Percentiles rank a stretch among this genome's conserved stretches.
Conservation (phyloP, 2,797 vertebrate species). For the Parauchenoglanis punctatus region DNA sequence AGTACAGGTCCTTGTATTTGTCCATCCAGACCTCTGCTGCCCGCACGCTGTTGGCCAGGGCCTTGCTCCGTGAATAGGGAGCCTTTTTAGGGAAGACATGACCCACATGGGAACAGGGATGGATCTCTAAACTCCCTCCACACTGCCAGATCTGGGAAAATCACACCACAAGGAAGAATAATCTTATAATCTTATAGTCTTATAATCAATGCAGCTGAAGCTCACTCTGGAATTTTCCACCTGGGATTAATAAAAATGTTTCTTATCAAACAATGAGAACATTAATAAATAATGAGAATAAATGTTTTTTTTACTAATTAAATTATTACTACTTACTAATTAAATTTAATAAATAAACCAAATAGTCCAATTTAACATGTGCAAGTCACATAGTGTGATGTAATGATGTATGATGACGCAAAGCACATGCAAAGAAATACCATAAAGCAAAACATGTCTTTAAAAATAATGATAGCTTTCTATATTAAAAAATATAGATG, state of each 20-base stretch:
- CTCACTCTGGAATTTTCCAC: not conserved
- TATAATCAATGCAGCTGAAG: not conserved
- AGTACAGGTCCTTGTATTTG: conserved; percentile 84
- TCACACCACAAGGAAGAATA: not conserved
- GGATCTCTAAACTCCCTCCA: conserved; percentile 90
- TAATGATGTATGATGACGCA: not conserved
- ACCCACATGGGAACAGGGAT: conserved; percentile 91
- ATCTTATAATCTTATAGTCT: too few species aligned
- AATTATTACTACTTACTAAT: too few species aligned
- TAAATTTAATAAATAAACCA: not conserved
- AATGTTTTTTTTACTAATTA: too few species aligned
- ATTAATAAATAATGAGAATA: too few species aligned
- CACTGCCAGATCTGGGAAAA: conserved; percentile 91
- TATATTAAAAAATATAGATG: not conserved
- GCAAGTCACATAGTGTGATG: not conserved
- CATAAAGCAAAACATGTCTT: not conserved
- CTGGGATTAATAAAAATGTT: not conserved
- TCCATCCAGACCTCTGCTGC: conserved; percentile 92
- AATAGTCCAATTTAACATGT: not conserved
- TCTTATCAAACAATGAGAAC: not conserved
- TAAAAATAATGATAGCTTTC: not conserved
- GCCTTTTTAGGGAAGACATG: conserved; percentile 87
- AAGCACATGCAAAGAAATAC: not conserved
- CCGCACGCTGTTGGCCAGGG: conserved; percentile 85
- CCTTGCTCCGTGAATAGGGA: conserved; percentile 84